Percentiles rank a stretch among this genome's conserved stretches.
Conservation (phyloP, 2,113 vertebrate species). For the Sebastes schlegelii region DNA sequence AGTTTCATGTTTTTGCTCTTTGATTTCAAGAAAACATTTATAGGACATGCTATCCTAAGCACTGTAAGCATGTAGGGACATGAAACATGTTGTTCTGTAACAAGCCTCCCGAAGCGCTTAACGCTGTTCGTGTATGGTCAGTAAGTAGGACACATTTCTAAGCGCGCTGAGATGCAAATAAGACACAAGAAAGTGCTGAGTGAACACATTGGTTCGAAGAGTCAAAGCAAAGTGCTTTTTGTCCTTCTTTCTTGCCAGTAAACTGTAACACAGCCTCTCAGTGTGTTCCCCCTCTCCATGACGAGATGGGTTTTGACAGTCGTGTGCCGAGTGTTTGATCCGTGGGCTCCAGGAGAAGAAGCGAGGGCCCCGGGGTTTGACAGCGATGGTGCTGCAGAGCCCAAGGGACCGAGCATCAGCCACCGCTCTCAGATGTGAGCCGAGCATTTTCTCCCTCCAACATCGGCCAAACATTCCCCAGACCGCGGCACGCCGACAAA, state of each 20-base stretch:
- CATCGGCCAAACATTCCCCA: constrained; percentile 34
- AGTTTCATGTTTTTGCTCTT: constrained; percentile 12
- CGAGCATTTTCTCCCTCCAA: constrained; percentile 33
- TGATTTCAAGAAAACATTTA: constrained; percentile 30
- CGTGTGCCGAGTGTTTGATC: constrained; percentile 56
- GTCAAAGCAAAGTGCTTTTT: constrained; percentile 21
- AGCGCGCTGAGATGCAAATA: constrained; percentile 42
- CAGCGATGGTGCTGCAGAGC: constrained; percentile 44
- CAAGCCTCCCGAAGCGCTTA: neutral
- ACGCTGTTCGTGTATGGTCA: constrained; percentile 21
- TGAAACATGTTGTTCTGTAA: constrained; percentile 28
- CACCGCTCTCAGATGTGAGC: constrained; percentile 47
- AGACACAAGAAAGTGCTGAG: constrained; percentile 51
- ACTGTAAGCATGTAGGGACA: neutral
- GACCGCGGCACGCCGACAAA: constrained; percentile 20
- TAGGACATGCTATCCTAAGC: neutral
- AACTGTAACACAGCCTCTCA: constrained; percentile 40
- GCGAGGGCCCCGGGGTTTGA: constrained; percentile 51
- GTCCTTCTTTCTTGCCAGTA: constrained; percentile 29
- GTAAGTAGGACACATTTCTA: constrained; percentile 60
- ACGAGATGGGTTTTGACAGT: constrained; percentile 60
- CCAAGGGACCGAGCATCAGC: constrained; percentile 46
- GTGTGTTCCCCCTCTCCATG: constrained; percentile 11
- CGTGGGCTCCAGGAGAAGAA: constrained; percentile 32
- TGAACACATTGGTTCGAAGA: constrained; percentile 25